A percentile compares a stretch with the other conserved stretches of the same genome.
phyloP scores from a whole-genome alignment of 2,797 vertebrate genomes.

The Rhadinocentrus ornatus region DNA sequence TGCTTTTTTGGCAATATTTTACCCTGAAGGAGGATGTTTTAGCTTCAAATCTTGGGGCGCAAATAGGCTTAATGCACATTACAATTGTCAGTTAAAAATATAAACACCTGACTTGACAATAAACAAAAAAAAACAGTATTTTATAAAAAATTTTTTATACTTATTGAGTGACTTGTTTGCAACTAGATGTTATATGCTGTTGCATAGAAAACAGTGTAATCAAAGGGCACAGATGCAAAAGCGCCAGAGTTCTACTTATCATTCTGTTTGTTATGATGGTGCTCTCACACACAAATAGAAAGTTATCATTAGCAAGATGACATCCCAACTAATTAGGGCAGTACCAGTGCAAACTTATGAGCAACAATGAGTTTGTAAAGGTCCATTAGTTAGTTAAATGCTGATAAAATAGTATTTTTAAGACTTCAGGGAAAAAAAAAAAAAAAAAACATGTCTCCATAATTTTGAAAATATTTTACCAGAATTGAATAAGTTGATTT shows the following conservation, averaged over 20 bases:
- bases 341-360: not conserved
- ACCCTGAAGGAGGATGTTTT: constrained; percentile 44
- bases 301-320: not conserved
- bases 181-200: constrained; percentile 37
- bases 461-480: not conserved
- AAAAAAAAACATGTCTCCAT: not conserved
- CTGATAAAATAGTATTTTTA: not conserved
- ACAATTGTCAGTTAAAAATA: constrained; percentile 55
- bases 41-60: constrained; percentile 44
- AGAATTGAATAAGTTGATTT: not conserved
- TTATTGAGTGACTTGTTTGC: constrained; percentile 65
- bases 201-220: constrained; percentile 25
- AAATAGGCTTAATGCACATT: constrained; percentile 42
- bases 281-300: constrained; percentile 26
- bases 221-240: constrained; percentile 37
- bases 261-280: constrained; percentile 18
- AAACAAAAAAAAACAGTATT: constrained; percentile 67
- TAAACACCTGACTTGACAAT: constrained; percentile 30
- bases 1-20: constrained; percentile 79
- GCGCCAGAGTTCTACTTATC: constrained; percentile 25
- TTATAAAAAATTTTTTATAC: constrained; percentile 29
- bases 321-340: constrained; percentile 12
- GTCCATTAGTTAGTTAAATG: not conserved
- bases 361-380: not conserved
- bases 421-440: not conserved